Base-by-base conservation (phyloP, 2,888 invertebrate species). In the Molorchus minor region DNA sequence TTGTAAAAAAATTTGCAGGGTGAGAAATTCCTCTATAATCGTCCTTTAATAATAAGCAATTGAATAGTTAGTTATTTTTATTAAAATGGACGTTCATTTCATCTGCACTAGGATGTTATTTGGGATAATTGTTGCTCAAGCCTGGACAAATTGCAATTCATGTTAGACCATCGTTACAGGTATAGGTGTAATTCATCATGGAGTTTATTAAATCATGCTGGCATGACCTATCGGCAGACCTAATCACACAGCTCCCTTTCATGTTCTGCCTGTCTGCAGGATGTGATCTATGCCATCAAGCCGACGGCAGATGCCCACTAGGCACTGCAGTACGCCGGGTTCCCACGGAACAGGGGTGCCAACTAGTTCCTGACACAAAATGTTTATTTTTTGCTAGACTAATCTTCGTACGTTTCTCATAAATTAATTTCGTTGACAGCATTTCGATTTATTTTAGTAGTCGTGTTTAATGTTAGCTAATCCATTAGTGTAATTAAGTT, bases 291-390 rank as follows among this genome's bases (percentile, higher is more conserved):
- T 51, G 36, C 49, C 29, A 41, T 35, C 51, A 45, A 45, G 55
- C 58, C 52, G 56, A 47, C 54, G 51, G 47, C 45, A 25, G 45
- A 55, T 38, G 53, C 57, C 61, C 64, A 65, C 65, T 68, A 62
- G 68, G 62, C 67, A 67, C 64, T 63, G 65, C 68, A 70, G 59
- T 56, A 54, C 54, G 36, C 38, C 57, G 46, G 45, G 64, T 74
- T 75, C 73, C 72, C 75, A 74, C 71, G 70, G 62, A 58, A n/a
- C n/a, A 36, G 59, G 68, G 66, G 75, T 74, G 70, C 74, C 75
- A 71, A 69, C 70, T 70, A 66, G 75, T 70, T 73, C 75, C 76
- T 72, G 76, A 70, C 68, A 76, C 76, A 47, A 44, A 64, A 58
- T 64, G 56, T 64, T 54, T 44, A 56, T 40, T 57, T 58, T 62